A percentile compares a stretch with the other conserved stretches of the same genome.
Evolutionary conservation across 2,888 invertebrate species (phyloP).

Genomic region (Lochmaea crataegi): DNA sequence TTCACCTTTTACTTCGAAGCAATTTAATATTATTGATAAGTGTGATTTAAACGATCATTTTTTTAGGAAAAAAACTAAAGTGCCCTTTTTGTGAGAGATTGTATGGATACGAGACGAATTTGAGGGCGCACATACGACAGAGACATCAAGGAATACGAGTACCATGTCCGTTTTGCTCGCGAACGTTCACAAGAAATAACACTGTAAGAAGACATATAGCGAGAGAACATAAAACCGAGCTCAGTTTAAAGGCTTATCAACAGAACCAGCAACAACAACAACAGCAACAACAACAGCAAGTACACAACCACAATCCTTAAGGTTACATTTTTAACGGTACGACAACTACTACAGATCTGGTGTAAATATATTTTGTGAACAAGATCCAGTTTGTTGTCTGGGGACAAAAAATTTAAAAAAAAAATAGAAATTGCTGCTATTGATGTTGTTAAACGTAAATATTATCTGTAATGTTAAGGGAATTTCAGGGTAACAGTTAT

Average conservation of each 20-base stretch:
- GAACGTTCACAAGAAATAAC: conserved; percentile 93
- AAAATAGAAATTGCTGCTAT: conserved; percentile 54
- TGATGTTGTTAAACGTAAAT: conserved; percentile 56
- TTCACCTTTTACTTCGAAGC: not conserved
- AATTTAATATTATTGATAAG: not conserved
- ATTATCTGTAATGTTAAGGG: conserved; percentile 23
- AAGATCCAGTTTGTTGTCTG: conserved; percentile 48
- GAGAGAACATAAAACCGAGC: conserved; percentile 85
- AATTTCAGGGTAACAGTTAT: conserved; percentile 32
- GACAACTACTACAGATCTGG: conserved; percentile 50
- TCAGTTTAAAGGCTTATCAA: conserved; percentile 68
- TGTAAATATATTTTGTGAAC: conserved; percentile 52
- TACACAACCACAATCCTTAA: conserved; percentile 76
- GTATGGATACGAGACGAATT: conserved; percentile 92
- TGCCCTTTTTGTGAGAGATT: conserved; percentile 93
- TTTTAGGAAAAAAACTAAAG: conserved; percentile 89
- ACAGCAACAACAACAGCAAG: conserved; percentile 67
- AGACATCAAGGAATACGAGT: conserved; percentile 93
- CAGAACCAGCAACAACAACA: conserved; percentile 66
- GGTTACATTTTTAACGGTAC: conserved; percentile 34
- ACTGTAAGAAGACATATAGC: conserved; percentile 92
- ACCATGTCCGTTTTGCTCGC: conserved; percentile 90
- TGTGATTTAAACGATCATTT: not conserved
- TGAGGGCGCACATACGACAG: conserved; percentile 91
- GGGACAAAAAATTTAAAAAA: not conserved